Evolutionary conservation across 2,113 vertebrate species (phyloP).

Genomic region (Leptobrachium ailaonicum): DNA sequence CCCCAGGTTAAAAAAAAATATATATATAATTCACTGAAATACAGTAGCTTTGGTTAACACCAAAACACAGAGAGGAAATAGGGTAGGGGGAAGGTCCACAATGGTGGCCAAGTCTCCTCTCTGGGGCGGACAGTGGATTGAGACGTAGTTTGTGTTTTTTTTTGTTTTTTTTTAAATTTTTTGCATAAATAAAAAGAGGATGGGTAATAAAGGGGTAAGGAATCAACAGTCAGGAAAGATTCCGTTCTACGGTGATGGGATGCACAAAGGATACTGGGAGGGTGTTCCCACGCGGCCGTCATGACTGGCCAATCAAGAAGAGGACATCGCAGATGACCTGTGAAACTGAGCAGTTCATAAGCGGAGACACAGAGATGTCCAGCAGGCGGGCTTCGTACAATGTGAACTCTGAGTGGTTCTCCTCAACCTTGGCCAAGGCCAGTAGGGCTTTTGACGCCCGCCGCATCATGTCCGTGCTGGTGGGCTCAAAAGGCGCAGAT

Average conservation of each 20-base stretch:
- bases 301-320: constrained; percentile 99
- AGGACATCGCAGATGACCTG: constrained; percentile 99
- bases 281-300: constrained; percentile 97
- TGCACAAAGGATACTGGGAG: constrained; percentile 63
- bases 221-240: constrained; percentile 84
- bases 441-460: constrained; percentile 93
- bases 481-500: constrained; percentile 93
- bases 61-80: constrained; percentile 66
- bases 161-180: too few relatives aligned
- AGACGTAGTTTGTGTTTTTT: constrained; percentile 79
- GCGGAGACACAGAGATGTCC: constrained; percentile 96
- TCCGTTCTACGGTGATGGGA: constrained; percentile 87
- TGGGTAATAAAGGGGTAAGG: constrained; percentile 62
- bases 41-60: constrained; percentile 99
- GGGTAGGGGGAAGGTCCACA: constrained; percentile 56
- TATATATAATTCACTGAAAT: constrained; percentile 39
- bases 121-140: constrained; percentile 89
- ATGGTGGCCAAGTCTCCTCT: constrained; percentile 44
- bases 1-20: constrained; percentile 28
- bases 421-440: constrained; percentile 96
- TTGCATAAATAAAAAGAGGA: constrained; percentile 93
- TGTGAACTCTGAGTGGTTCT: constrained; percentile 98
- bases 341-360: constrained; percentile 99
- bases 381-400: constrained; percentile 98
- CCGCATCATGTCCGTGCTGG: constrained; percentile 99